A percentile compares a stretch with the other conserved stretches of the same genome.
These are phyloP conservation scores for Gallinago stenura DNA, from an alignment of 2,797 vertebrate species.

Conservation along the genomic window DNA sequence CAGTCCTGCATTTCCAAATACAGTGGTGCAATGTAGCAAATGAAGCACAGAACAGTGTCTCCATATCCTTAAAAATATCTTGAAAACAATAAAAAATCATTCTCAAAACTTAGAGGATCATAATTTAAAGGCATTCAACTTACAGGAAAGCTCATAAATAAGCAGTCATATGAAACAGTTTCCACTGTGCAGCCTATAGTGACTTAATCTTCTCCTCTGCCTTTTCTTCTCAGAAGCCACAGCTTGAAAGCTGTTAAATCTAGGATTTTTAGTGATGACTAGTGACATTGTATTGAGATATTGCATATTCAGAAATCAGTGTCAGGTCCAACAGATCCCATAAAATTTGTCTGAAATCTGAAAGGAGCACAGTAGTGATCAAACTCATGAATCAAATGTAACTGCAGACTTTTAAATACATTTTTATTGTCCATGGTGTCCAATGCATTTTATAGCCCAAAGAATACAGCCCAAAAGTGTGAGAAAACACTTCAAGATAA, in stretches of 20 bases:
- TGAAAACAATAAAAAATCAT: accelerated
- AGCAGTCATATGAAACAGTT: accelerated
- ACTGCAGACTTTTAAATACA: background rate
- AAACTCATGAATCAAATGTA: background rate
- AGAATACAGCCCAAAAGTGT: background rate
- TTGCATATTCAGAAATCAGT: background rate
- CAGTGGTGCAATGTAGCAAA: background rate
- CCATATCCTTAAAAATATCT: accelerated
- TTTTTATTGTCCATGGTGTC: background rate
- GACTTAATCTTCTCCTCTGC: background rate
- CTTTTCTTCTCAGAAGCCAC: background rate
- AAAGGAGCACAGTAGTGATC: background rate
- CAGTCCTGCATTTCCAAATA: conserved; percentile 7
- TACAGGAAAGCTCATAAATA: background rate
- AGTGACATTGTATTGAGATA: background rate
- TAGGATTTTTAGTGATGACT: background rate
- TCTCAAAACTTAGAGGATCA: background rate
- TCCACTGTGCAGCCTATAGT: background rate
- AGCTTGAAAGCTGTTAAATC: background rate
- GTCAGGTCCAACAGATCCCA: background rate
- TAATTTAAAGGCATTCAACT: background rate
- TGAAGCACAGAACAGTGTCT: background rate
- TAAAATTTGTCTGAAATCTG: background rate
- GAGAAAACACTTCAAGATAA: background rate
- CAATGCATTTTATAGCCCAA: background rate